phyloP scores from a whole-genome alignment of 1,140 invertebrate genomes.

The Homarus americanus region DNA sequence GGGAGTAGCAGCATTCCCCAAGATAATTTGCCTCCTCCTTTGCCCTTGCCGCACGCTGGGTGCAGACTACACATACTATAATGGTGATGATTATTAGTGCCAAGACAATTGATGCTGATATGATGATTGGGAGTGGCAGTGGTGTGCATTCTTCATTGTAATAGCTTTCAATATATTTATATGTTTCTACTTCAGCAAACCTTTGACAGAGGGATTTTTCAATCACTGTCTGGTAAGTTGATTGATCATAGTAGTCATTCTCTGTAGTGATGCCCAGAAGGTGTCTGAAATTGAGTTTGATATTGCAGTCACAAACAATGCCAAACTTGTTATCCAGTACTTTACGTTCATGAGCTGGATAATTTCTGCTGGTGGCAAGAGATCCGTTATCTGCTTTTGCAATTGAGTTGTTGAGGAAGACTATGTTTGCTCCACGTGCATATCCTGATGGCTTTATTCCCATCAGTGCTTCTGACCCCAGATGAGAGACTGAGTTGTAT shows the following conservation, averaged over 20 bases:
- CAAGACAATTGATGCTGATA: slow-evolving; percentile 12
- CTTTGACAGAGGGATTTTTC: slow-evolving; percentile 31
- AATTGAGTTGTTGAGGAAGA: slow-evolving; percentile 61
- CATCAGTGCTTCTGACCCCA: slow-evolving; percentile 43
- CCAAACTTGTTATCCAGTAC: slow-evolving; percentile 45
- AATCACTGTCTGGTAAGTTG: slow-evolving; percentile 5
- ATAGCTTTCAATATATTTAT: background rate
- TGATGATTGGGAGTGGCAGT: slow-evolving; percentile 28
- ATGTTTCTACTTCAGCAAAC: background rate
- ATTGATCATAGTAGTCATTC: slow-evolving; percentile 6
- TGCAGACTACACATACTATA: slow-evolving; percentile 40
- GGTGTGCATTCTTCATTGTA: slow-evolving; percentile 8
- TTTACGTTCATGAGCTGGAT: slow-evolving; percentile 53
- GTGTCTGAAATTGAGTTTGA: background rate
- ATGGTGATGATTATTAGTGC: slow-evolving; percentile 32
- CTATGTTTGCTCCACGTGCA: slow-evolving; percentile 40
- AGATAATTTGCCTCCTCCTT: slow-evolving; percentile 55
- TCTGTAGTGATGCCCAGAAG: slow-evolving; percentile 11
- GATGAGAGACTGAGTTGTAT: slow-evolving; percentile 33
- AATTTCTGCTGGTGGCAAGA: slow-evolving; percentile 16
- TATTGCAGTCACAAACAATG: slow-evolving; percentile 39
- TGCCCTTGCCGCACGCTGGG: slow-evolving; percentile 29
- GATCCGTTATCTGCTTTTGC: slow-evolving; percentile 15
- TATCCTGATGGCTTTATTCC: slow-evolving; percentile 19
- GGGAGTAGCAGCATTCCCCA: slow-evolving; percentile 44